phyloP scores from a whole-genome alignment of 2,888 invertebrate genomes.

The Stenotaenia linearis region DNA sequence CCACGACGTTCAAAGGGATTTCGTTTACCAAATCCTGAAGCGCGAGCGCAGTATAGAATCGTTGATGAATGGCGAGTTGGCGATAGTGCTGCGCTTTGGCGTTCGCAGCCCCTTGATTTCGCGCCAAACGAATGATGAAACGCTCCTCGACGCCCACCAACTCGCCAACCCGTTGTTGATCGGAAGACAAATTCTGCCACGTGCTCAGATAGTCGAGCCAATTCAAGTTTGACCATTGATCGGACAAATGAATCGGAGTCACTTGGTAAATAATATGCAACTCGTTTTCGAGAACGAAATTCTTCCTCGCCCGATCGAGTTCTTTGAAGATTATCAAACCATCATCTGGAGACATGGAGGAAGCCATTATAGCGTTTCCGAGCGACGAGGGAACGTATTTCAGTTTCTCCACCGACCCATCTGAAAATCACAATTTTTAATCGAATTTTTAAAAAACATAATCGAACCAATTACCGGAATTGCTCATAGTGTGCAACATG shows the following conservation, averaged over 20 bases:
- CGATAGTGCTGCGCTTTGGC: slow-evolving; percentile 24
- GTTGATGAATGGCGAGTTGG: slow-evolving; percentile 46
- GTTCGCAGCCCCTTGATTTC: slow-evolving; percentile 28
- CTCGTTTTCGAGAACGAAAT: slow-evolving; percentile 88
- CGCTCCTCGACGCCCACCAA: slow-evolving; percentile 82
- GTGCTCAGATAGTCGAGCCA: slow-evolving; percentile 60
- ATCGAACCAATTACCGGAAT: not conserved
- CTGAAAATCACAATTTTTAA: slow-evolving; percentile 24
- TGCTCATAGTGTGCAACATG: not conserved
- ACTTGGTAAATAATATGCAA: slow-evolving; percentile 92
- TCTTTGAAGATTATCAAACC: slow-evolving; percentile 83
- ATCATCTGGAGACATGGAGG: slow-evolving; percentile 91
- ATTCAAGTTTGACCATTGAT: slow-evolving; percentile 71
- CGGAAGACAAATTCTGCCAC: slow-evolving; percentile 72
- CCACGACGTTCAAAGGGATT: slow-evolving; percentile 69
- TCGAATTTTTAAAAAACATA: not conserved
- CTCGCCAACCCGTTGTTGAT: slow-evolving; percentile 79
- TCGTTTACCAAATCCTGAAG: slow-evolving; percentile 91
- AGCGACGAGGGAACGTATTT: slow-evolving; percentile 58
- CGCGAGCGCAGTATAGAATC: slow-evolving; percentile 85
- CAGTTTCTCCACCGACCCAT: slow-evolving; percentile 34
- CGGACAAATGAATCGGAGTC: slow-evolving; percentile 83
- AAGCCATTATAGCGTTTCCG: slow-evolving; percentile 85
- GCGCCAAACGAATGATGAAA: slow-evolving; percentile 66
- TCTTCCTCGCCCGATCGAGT: slow-evolving; percentile 78